phyloP scores from a whole-genome alignment of 1,140 invertebrate species.

The Drosophila repletoides region DNA sequence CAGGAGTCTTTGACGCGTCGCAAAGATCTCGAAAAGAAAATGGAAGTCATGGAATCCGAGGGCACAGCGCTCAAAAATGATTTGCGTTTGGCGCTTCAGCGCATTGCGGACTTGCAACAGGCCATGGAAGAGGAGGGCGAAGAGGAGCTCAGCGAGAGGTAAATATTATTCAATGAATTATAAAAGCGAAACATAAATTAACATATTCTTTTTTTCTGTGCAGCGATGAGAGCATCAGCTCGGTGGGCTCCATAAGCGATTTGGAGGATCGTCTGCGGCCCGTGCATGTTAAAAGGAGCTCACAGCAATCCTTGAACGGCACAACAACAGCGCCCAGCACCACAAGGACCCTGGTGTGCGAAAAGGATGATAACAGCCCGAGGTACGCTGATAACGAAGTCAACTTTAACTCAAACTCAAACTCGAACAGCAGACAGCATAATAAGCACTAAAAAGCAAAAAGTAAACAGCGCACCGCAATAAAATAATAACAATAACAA shows the following conservation, averaged over 20 bases:
- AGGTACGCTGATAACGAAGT: conserved; percentile 79
- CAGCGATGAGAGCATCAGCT: conserved; percentile 75
- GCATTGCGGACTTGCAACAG: conserved; percentile 92
- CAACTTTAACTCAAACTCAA: conserved; percentile 47
- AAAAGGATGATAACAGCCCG: conserved; percentile 81
- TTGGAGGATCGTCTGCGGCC: conserved; percentile 75
- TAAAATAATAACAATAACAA: neutral
- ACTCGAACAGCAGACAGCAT: conserved; percentile 68
- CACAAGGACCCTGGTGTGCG: conserved; percentile 71
- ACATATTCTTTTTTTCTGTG: neutral
- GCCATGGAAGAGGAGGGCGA: conserved; percentile 92
- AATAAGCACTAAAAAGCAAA: conserved; percentile 73
- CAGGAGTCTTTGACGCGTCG: conserved; percentile 88
- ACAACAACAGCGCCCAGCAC: conserved; percentile 40
- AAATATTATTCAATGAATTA: conserved; percentile 13
- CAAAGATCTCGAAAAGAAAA: conserved; percentile 87
- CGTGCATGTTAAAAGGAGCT: conserved; percentile 69
- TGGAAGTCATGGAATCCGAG: conserved; percentile 87
- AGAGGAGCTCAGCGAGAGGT: conserved; percentile 86
- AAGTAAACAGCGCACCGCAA: conserved; percentile 48
- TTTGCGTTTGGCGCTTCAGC: conserved; percentile 90
- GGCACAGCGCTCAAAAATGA: conserved; percentile 86
- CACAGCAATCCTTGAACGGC: conserved; percentile 65
- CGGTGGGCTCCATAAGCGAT: conserved; percentile 76
- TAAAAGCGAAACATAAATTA: neutral